phyloP scores from a whole-genome alignment of 1,140 invertebrate genomes.

The Apis dorsata region DNA sequence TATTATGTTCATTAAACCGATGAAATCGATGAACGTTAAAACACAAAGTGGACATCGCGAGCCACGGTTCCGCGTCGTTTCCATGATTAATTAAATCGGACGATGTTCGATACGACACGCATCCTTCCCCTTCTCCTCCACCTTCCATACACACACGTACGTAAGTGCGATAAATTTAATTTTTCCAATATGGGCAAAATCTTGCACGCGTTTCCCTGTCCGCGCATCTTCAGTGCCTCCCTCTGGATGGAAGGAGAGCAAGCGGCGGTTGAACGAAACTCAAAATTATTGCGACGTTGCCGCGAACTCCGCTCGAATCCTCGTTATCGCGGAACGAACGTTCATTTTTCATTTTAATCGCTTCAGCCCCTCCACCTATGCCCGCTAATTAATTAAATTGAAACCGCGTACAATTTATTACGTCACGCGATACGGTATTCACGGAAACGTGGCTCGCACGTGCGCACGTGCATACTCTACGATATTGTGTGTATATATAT shows the following conservation, averaged over 20 bases:
- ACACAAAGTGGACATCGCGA: slow-evolving; percentile 23
- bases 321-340: slow-evolving; percentile 43
- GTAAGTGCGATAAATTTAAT: slow-evolving; percentile 3
- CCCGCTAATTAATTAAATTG: slow-evolving; percentile 65
- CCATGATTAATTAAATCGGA: slow-evolving; percentile 32
- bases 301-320: slow-evolving; percentile 8
- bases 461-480: neutral
- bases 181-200: no score
- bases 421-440: slow-evolving; percentile 43
- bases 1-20: slow-evolving; percentile 33
- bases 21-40: slow-evolving; percentile 23
- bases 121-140: no score
- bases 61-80: slow-evolving; percentile 7
- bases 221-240: no score
- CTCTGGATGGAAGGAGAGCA: no score
- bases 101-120: neutral
- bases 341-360: slow-evolving; percentile 58
- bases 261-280: no score
- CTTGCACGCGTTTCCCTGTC: no score
- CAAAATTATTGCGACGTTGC: no score
- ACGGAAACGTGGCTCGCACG: slow-evolving; percentile 18
- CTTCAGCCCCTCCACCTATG: slow-evolving; percentile 15
- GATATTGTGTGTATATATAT: neutral
- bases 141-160: no score
- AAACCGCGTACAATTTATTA: slow-evolving; percentile 61